Evolutionary conservation across 1,140 invertebrate species (phyloP).

Genomic region (Rhizoglyphus robini): DNA sequence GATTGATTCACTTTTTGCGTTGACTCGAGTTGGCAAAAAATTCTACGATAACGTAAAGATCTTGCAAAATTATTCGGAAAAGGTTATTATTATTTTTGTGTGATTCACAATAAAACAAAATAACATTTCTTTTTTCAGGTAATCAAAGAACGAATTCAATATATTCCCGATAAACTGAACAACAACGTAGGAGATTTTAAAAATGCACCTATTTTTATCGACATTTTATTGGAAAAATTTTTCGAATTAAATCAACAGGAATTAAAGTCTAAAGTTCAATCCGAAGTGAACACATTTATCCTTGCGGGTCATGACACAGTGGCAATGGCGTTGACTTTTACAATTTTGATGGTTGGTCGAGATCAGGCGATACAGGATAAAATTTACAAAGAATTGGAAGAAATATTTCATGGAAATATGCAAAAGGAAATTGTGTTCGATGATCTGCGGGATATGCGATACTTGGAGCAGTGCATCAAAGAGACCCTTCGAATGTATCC

Average conservation of each 20-base stretch:
- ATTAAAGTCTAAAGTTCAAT: slow-evolving; percentile 45
- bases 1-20: slow-evolving; percentile 18
- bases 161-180: not conserved
- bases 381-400: slow-evolving; percentile 35
- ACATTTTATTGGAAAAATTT: slow-evolving; percentile 53
- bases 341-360: slow-evolving; percentile 31
- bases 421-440: slow-evolving; percentile 44
- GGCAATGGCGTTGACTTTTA: slow-evolving; percentile 13
- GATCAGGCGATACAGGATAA: slow-evolving; percentile 48
- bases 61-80: slow-evolving; percentile 15
- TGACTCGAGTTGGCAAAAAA: slow-evolving; percentile 18
- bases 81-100: no score
- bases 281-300: slow-evolving; percentile 72
- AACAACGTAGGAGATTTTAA: not conserved
- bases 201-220: slow-evolving; percentile 51
- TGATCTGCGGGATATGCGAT: slow-evolving; percentile 54
- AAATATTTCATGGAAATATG: slow-evolving; percentile 36
- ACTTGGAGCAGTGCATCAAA: slow-evolving; percentile 65
- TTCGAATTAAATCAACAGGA: slow-evolving; percentile 49
- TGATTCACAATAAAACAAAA: no score
- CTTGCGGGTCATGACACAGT: slow-evolving; percentile 36
- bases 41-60: slow-evolving; percentile 3
- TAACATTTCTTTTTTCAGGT: not conserved
- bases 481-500: slow-evolving; percentile 69
- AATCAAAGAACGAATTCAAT: slow-evolving; percentile 2